phyloP scores from a whole-genome alignment of 2,113 vertebrate species.

The Pseudopipra pipra region DNA sequence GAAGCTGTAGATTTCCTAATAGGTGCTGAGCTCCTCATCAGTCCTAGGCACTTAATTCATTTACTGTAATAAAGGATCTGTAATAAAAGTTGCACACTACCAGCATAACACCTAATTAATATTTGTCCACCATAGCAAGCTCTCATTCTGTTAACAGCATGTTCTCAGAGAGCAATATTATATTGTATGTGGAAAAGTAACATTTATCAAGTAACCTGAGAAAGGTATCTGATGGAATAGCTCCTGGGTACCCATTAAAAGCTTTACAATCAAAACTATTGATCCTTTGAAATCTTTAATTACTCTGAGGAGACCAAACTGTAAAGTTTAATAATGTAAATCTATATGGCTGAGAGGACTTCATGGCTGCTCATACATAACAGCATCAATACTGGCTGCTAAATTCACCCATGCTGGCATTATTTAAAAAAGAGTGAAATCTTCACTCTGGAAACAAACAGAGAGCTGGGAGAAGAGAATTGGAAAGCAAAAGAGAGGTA shows the following conservation, averaged over 20 bases:
- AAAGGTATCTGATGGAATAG: background rate
- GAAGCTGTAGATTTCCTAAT: background rate
- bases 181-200: background rate
- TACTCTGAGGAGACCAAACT: background rate
- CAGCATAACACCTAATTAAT: background rate
- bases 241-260: background rate
- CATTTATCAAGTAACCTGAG: background rate
- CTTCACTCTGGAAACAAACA: background rate
- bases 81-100: background rate
- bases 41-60: background rate
- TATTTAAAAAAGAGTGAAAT: background rate
- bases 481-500: background rate
- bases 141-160: background rate
- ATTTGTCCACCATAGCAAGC: background rate
- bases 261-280: background rate
- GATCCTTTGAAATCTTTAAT: constrained; percentile 23
- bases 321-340: background rate
- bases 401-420: background rate
- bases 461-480: background rate
- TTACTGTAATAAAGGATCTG: background rate
- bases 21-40: background rate
- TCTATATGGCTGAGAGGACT: background rate
- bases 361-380: background rate
- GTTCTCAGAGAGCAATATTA: background rate
- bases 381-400: background rate